phyloP scores from a whole-genome alignment of 2,113 vertebrate species.

The Oryzias woworae region DNA sequence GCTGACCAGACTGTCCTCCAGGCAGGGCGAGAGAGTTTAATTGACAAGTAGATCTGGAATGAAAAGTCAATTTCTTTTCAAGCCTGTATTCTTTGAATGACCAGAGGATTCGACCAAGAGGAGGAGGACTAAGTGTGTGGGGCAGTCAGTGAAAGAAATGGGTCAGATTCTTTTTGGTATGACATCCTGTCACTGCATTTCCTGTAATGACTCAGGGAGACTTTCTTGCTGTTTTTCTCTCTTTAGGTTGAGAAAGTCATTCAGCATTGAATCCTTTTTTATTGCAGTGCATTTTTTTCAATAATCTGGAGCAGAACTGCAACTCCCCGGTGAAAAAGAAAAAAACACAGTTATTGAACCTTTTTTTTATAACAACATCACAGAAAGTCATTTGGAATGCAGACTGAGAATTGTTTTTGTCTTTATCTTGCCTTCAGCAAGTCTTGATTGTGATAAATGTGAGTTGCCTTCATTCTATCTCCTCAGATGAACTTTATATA shows the following conservation, averaged over 20 bases:
- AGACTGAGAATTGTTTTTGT: slow-evolving; percentile 14
- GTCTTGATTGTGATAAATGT: slow-evolving; percentile 9
- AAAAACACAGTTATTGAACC: slow-evolving; percentile 27
- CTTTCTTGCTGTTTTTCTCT: slow-evolving; percentile 3
- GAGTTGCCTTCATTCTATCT: neutral
- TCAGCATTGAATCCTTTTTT: slow-evolving; percentile 8
- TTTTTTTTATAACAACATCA: slow-evolving; percentile 29
- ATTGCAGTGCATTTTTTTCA: slow-evolving; percentile 14
- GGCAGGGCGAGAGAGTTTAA: slow-evolving; percentile 58
- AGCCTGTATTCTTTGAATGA: slow-evolving; percentile 59
- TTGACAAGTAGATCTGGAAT: slow-evolving; percentile 70
- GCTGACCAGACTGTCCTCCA: slow-evolving; percentile 45
- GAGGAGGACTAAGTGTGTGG: slow-evolving; percentile 51
- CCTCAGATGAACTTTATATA: neutral
- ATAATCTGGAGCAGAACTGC: slow-evolving; percentile 24
- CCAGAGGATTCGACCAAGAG: slow-evolving; percentile 44
- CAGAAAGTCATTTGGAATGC: slow-evolving; percentile 24
- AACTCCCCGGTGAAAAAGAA: slow-evolving; percentile 29
- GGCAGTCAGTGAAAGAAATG: slow-evolving; percentile 61
- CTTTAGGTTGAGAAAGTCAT: slow-evolving; percentile 19
- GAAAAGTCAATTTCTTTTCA: slow-evolving; percentile 67
- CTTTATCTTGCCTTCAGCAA: slow-evolving; percentile 6
- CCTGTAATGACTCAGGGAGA: slow-evolving; percentile 34
- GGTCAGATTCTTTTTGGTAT: slow-evolving; percentile 64
- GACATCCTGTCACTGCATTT: slow-evolving; percentile 43